These are phyloP conservation scores for Chloroceryle amazona DNA, from an alignment of 2,797 vertebrate species.

Conservation along the genomic window DNA sequence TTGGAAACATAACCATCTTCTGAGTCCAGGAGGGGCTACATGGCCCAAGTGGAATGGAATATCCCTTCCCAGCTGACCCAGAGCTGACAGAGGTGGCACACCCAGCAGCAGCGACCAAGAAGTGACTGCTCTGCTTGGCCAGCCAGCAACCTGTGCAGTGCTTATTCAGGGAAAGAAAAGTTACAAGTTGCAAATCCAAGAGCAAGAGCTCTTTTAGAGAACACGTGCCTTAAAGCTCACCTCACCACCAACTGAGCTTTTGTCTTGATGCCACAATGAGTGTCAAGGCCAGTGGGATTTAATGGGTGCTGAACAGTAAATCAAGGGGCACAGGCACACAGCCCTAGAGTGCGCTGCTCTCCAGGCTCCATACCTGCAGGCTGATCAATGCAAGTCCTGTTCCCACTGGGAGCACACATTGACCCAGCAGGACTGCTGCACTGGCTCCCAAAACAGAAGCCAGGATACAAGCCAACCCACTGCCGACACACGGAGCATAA, in stretches of 20 bases:
- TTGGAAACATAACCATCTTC: not conserved
- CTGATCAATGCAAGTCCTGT: not conserved
- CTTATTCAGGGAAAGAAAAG: not conserved
- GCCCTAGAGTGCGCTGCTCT: not conserved
- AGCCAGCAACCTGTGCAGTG: not conserved
- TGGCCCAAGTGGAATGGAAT: too few species aligned
- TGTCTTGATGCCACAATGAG: not conserved
- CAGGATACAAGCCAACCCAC: not conserved
- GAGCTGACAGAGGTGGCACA: not conserved
- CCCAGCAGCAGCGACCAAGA: not conserved
- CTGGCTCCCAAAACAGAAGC: not conserved
- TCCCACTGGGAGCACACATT: not conserved
- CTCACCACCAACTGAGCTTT: not conserved
- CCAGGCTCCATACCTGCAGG: not conserved
- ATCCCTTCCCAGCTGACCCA: not conserved
- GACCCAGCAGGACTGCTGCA: not conserved
- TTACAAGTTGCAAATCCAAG: too few species aligned
- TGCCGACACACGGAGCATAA: not conserved
- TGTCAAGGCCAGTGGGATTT: not conserved
- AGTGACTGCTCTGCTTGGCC: not conserved
- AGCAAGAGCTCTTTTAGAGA: not conserved
- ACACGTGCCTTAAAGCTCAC: not conserved
- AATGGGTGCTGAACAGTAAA: not conserved
- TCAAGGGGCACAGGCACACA: accelerated
- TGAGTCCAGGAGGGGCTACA: not conserved